These are phyloP conservation scores for Aphaenogaster floridana DNA, from an alignment of 1,140 invertebrate genomes.

Conservation along the genomic window DNA sequence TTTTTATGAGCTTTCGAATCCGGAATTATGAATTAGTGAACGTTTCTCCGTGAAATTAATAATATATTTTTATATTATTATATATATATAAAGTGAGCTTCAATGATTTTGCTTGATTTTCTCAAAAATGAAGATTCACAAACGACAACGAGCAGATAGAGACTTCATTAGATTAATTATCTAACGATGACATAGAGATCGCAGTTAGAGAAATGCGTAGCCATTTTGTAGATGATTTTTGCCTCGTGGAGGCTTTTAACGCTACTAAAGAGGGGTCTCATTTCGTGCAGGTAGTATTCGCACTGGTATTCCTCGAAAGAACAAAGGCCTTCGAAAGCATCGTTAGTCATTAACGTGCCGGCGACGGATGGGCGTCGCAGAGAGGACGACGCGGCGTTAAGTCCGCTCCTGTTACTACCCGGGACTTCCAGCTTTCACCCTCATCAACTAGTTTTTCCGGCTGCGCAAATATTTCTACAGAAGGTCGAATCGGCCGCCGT, in stretches of 20 bases:
- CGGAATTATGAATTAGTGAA: background rate
- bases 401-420: conserved; percentile 40
- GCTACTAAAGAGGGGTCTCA: background rate
- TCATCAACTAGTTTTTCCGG: conserved; percentile 63
- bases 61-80: background rate
- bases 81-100: background rate
- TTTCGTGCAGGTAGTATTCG: conserved; percentile 62
- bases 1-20: background rate
- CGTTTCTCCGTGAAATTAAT: background rate
- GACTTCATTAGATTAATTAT: too few species aligned
- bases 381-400: background rate
- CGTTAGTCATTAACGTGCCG: conserved; percentile 69
- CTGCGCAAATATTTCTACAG: conserved; percentile 73
- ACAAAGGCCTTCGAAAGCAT: conserved; percentile 40
- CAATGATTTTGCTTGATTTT: background rate
- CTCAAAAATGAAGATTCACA: too few species aligned
- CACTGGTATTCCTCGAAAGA: background rate
- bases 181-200: background rate
- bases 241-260: background rate
- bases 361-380: conserved; percentile 57
- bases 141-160: too few species aligned
- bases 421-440: conserved; percentile 63
- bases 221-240: conserved; percentile 1
- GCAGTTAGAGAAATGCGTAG: background rate
- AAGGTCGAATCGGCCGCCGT: conserved; percentile 66